Conservation (phyloP, 2,797 vertebrate species). For the Scyliorhinus canicula region DNA sequence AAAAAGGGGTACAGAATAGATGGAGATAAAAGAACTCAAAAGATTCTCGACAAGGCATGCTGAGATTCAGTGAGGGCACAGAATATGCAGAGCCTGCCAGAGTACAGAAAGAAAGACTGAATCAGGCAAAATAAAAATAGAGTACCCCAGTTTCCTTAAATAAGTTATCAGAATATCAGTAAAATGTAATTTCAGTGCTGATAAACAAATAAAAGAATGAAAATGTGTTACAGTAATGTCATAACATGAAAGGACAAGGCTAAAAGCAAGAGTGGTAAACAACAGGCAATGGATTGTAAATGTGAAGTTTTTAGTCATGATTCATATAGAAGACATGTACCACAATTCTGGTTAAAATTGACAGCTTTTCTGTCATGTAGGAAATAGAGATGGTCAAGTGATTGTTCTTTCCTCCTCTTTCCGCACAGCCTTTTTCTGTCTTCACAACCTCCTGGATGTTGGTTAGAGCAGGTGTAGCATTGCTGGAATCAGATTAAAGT, state of each 20-base stretch:
- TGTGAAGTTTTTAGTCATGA: not conserved
- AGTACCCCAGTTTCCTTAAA: not conserved
- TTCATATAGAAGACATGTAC: not conserved
- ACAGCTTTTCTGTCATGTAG: not conserved
- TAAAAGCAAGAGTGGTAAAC: not conserved
- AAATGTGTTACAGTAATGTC: not conserved
- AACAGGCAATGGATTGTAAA: not conserved
- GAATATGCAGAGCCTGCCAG: not conserved
- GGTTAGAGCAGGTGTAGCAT: not conserved
- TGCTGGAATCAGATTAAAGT: not conserved
- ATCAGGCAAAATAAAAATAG: not conserved
- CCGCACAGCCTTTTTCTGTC: too few species aligned
- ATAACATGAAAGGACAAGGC: not conserved
- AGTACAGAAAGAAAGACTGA: not conserved
- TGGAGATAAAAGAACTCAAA: too few species aligned
- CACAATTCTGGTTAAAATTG: not conserved
- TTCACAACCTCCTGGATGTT: not conserved
- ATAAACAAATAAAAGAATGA: not conserved
- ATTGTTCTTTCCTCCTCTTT: not conserved
- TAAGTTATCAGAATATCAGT: not conserved
- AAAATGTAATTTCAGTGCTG: not conserved
- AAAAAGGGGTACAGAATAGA: too few species aligned
- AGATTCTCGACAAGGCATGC: too few species aligned
- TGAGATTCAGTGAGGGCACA: too few species aligned
- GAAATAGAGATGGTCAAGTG: not conserved